Conservation (phyloP, 2,113 vertebrate species). For the Phoenicopterus ruber region DNA sequence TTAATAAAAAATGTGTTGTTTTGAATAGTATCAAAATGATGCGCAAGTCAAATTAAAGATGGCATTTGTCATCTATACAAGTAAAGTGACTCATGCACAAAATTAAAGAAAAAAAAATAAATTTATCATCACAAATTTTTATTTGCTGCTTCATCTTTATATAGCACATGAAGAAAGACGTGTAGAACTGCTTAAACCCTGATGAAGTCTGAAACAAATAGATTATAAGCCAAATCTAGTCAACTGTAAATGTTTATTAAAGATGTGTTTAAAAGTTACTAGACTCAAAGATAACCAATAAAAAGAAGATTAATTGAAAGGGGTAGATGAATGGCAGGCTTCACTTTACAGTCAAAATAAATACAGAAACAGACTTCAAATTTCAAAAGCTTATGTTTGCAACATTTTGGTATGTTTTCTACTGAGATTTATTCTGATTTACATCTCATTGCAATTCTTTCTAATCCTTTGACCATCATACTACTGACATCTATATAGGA, state of each 20-base stretch:
- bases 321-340: background rate
- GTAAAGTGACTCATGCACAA: constrained; percentile 21
- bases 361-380: background rate
- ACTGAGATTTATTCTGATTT: background rate
- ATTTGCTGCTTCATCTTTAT: constrained; percentile 24
- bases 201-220: constrained; percentile 13
- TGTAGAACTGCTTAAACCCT: background rate
- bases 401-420: background rate
- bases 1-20: constrained; percentile 1
- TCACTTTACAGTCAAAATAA: background rate
- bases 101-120: background rate
- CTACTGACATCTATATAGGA: background rate
- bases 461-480: background rate
- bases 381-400: background rate
- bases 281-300: constrained; percentile 34
- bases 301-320: constrained; percentile 51
- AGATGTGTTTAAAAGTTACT: constrained; percentile 21
- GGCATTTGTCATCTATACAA: constrained; percentile 23
- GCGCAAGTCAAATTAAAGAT: constrained; percentile 40
- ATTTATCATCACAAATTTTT: background rate
- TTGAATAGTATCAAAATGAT: constrained; percentile 18
- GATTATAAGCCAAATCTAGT: background rate
- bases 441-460: constrained; percentile 18
- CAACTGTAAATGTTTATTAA: constrained; percentile 42
- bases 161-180: background rate